Base-by-base conservation (phyloP, 2,113 vertebrate genomes). In the Climacteris rufus region DNA sequence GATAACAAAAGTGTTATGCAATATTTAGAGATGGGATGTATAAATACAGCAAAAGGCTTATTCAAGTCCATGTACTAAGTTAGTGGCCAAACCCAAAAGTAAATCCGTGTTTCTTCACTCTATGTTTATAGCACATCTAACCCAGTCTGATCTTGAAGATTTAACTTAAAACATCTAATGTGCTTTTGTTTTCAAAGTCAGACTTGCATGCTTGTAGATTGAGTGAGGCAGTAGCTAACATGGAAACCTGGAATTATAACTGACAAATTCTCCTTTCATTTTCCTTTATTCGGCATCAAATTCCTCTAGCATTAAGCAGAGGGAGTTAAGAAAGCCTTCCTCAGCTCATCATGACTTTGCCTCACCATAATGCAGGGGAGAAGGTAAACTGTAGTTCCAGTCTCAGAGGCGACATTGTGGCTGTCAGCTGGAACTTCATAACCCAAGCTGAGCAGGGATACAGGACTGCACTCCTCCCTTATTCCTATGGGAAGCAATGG, bases 381-480 rank as follows among this genome's bases (percentile, higher is more conserved):
- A 25, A 61, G 40, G 39, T 57, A 69, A 72, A 72, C 4, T 60
- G 23, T 2, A 33, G 59, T 2, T 52, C 25, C 19, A 3, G 28
- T 56, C 85, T 65, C 82, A 8, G 6, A 85, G 45, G 66, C 25
- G 18, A 76, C 72, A 45, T 28, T 54, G 15, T 21, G 15, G 57
- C 85, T 61, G 25, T 19, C 49, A 66, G 21, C 59, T 50, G 20
- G 77, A 93, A 76, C 63, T 79, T 69, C 66, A 35, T n/a, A 47
- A 61, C 3, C 0, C 0, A 33, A 71, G 61, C 25, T 37, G 49
- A 76, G 64, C 1, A 0, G 1, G 18, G 59, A 31, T 57, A 49
- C 22, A 24, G 57, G 42, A 9, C 79, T 42, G 50, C 54, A 77
- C 13, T 88, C 50, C 59, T 80, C 40, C 44, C 17, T 68, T 9